Evolutionary conservation across 2,888 invertebrate species (phyloP), one percentile per base, ranked within the genome.

Genomic region (Ennomos fuscantarius): DNA sequence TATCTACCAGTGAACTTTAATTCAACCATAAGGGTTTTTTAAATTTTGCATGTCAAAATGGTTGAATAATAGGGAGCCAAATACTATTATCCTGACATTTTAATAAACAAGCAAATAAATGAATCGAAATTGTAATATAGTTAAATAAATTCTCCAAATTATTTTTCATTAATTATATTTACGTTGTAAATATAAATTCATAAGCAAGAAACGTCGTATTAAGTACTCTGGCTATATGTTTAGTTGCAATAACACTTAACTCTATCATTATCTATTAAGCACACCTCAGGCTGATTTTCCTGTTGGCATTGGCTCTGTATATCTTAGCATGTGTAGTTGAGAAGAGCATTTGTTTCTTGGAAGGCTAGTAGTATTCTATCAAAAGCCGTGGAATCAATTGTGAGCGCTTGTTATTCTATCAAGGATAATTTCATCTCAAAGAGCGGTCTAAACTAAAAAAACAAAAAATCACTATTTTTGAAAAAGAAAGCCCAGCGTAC

Each of bases 251-350:
- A 50, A 51, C 54, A 59, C 57, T 44, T 56, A 48, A 62, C 57
- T 45, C 47, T 59, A 47, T 61, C 46, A 66, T 62, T 64, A 63
- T 50, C 63, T 53, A 48, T 48, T 61, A 63, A 60, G 61, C 56
- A 50, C 48, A 47, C 47, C 13, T 57, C 49, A 47, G 15, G 60
- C 55, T 60, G 44, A 36, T 74, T 74, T 73, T 75, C 76, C 75
- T 72, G 75, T 76, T 75, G 76, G 75, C 75, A 56, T 53, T 48
- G 55, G 54, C 53, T 61, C 68, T 63, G 61, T 60, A 63, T 58
- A 64, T 57, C 58, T 58, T 69, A 54, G 44, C 60, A 48, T 54
- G 48, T 45, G 45, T 56, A 59, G 59, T 65, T 66, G 36, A 60
- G 51, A 45, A 39, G 40, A 53, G 41, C 24, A 53, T 36, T 41